Base-by-base conservation (phyloP, 2,888 invertebrate genomes). In the Drosophila flavopinicola region DNA sequence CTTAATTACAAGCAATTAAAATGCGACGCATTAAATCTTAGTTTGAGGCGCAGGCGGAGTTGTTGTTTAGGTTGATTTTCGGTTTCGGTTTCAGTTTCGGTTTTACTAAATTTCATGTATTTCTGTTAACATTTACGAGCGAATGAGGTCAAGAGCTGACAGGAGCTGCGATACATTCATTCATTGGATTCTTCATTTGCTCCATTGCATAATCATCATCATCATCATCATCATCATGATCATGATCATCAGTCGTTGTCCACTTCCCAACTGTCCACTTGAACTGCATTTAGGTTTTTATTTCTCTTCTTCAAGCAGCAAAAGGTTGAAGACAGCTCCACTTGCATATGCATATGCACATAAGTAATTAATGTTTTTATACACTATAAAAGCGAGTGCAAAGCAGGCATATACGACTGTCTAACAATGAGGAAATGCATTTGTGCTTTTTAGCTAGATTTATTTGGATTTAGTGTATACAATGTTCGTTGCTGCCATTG, bases 1-100 rank as follows among this genome's bases (percentile, higher is more conserved):
- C 60, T 68, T 83, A 87, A 78, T 85, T 70, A 47, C 67, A 49
- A 53, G 78, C 67, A 85, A 85, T 85, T 85, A 87, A 87, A 80
- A 84, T 77, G 84, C 71, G 66, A 64, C 73, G 61, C 75, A 57
- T 71, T 58, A 48, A 66, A 51, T 59, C n/a, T 84, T 68, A 30
- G 54, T 58, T 61, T 54, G 37, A 35, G 51, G 45, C 29, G 52
- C n/a, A n/a, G 65, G 47, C 49, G 59, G 42, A 72, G 56, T 57
- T 51, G 38, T 33, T 32, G 42, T 35, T 37, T 45, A n/a, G n/a
- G 23, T 38, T 17, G 11, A 23, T 41, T 53, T 61, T 30, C 11
- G 3, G 13, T 30, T 42, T 32, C 15, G 9, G 7, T 49, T 61
- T 42, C 11, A 27, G 17, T 58, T 56, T 58, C 25, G 41, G 42